Percentiles rank a stretch among this genome's conserved stretches.
phyloP scores from a whole-genome alignment of 2,113 vertebrate species.

The Astur gentilis region DNA sequence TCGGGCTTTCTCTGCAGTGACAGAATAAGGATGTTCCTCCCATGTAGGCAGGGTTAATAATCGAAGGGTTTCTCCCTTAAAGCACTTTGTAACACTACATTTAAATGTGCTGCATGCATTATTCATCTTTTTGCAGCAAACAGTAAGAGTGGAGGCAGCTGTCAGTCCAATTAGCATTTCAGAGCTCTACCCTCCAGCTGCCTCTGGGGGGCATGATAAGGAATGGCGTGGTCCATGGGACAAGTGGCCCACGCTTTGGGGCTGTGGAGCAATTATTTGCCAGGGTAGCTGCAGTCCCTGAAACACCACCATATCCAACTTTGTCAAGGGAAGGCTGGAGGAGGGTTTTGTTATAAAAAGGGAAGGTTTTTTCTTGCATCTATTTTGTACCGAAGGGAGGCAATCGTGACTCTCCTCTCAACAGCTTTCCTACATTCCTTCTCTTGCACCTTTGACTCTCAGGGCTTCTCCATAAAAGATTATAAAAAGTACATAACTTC shows the following conservation, averaged over 20 bases:
- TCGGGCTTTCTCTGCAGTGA: neutral
- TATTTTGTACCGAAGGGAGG: neutral
- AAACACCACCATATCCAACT: neutral
- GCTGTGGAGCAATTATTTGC: neutral
- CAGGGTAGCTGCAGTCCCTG: neutral
- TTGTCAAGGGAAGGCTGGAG: neutral
- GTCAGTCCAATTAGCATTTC: neutral
- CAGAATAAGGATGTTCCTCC: neutral
- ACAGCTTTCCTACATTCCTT: neutral
- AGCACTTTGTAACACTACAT: neutral
- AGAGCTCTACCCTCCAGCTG: slow-evolving; percentile 14
- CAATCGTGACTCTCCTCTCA: accelerated
- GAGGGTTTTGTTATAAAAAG: neutral
- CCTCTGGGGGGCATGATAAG: neutral
- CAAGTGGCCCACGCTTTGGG: accelerated
- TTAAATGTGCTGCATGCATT: slow-evolving; percentile 33
- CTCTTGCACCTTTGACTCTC: neutral
- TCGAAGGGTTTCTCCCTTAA: neutral
- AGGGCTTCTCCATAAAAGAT: neutral
- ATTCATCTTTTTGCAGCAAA: slow-evolving; percentile 13
- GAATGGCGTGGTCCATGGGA: neutral
- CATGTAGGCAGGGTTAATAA: neutral
- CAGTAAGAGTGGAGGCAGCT: neutral
- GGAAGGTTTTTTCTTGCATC: neutral
- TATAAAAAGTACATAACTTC: neutral